These are phyloP conservation scores for Cygnus buccinator DNA, from an alignment of 2,113 vertebrate species.

Conservation along the genomic window DNA sequence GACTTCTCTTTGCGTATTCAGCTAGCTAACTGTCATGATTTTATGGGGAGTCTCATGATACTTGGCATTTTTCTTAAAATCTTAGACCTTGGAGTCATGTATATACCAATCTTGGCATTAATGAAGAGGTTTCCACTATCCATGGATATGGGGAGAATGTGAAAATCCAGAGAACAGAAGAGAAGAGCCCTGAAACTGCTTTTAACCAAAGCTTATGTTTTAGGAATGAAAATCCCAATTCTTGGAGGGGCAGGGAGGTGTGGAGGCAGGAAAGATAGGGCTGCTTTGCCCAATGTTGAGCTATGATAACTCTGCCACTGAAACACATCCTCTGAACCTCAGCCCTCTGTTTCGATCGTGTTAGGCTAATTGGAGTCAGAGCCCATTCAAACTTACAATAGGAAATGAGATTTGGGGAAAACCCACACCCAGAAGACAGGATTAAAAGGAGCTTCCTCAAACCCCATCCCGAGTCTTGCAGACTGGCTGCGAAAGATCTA, in stretches of 20 bases:
- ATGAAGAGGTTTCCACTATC: conserved; percentile 25
- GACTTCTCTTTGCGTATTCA: conserved; percentile 45
- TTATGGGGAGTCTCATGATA: conserved; percentile 51
- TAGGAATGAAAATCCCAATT: not conserved
- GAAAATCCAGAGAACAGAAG: not conserved
- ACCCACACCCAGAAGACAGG: not conserved
- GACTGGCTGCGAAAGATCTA: not conserved
- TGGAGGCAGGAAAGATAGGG: not conserved
- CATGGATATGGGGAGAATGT: not conserved
- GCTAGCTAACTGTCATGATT: conserved; percentile 35
- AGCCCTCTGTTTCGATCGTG: not conserved
- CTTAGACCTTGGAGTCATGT: conserved; percentile 9
- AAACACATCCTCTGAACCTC: not conserved
- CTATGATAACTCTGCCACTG: not conserved
- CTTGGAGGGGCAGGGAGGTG: not conserved
- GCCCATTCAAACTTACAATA: not conserved
- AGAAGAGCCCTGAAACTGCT: not conserved
- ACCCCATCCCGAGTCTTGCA: not conserved
- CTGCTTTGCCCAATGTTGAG: not conserved
- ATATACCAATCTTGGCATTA: conserved; percentile 16
- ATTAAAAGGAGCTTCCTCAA: conserved; percentile 27
- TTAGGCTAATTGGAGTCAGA: conserved; percentile 1
- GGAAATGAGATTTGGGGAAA: conserved; percentile 20
- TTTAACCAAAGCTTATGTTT: not conserved
- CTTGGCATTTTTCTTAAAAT: conserved; percentile 48